Conservation (phyloP, 2,113 vertebrate genomes). For the Psilopsiagon aymara region DNA sequence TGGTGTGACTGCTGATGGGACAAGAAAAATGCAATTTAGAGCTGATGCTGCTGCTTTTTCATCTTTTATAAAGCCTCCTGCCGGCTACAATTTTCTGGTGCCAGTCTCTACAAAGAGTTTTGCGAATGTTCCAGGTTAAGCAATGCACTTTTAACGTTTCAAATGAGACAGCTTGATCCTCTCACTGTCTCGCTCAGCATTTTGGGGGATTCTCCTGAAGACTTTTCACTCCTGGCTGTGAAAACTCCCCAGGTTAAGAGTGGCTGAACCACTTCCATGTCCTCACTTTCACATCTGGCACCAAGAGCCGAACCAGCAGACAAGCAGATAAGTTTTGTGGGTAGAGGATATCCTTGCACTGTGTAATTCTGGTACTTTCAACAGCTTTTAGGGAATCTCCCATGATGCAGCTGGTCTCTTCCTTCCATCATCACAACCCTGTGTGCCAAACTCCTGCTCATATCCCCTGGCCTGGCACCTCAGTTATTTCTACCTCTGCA, state of each 20-base stretch:
- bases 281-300: not conserved
- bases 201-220: not conserved
- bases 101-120: not conserved
- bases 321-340: fast-evolving
- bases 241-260: not conserved
- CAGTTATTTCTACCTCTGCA: not conserved
- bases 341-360: not conserved
- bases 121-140: not conserved
- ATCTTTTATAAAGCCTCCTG: not conserved
- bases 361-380: not conserved
- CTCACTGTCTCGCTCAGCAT: not conserved
- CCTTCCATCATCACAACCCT: not conserved
- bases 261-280: fast-evolving
- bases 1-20: not conserved
- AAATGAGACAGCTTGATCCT: not conserved
- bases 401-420: not conserved
- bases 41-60: not conserved
- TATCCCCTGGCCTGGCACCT: not conserved
- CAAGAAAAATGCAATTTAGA: not conserved
- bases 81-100: conserved; percentile 11
- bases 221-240: not conserved
- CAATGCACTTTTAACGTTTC: not conserved
- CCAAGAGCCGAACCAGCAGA: not conserved
- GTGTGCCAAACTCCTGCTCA: not conserved
- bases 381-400: not conserved